Evolutionary conservation across 2,888 invertebrate genomes (phyloP), one percentile per base, ranked within the genome.

Genomic region (Ashinkailepas kermadecensis): DNA sequence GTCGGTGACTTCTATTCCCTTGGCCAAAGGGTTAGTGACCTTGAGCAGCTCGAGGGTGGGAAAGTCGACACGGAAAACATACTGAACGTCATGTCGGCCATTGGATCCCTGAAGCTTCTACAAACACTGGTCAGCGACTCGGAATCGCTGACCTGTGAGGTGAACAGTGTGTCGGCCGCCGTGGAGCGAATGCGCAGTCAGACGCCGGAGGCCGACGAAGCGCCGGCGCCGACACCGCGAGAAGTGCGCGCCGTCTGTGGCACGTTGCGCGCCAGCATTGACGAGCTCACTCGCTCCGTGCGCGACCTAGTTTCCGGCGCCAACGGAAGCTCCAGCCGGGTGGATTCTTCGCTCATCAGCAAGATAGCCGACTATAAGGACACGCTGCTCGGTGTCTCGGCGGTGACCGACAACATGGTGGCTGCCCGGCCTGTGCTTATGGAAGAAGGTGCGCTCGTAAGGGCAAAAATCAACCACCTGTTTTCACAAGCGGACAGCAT

Each of bases 201-300:
- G 56, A 1, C 74, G 18, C 74, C 74, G 21, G 21, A 1, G 10
- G 21, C 54, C 8, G 74, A 56, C 74, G 74, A 74, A 56, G 23
- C 74, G 9, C 18, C 74, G 18, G 74, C 74, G 21, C 74, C 74
- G 10, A 74, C 74, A 9, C 74, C 74, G 54, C 74, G 9, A 23
- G 74, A 74, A 18, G 74, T 74, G 18, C 74, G 74, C 74, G 74
- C 74, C 54, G 74, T 74, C 21, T 74, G 74, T 23, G 56, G 54
- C 21, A 74, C 74, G 0, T 56, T 74, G 54, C 54, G 21, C 74
- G 18, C 74, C 18, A 74, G 74, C 54, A 74, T 74, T 10, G 74
- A 74, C 21, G 74, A 74, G 74, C 74, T 74, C 21, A 74, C 56
- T 18, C 54, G 54, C 56, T 54, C 74, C 8, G 74, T 74, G 18